A percentile compares a stretch with the other conserved stretches of the same genome.
Conservation (phyloP, 2,888 invertebrate genomes). For the Sphaerophoria taeniata region DNA sequence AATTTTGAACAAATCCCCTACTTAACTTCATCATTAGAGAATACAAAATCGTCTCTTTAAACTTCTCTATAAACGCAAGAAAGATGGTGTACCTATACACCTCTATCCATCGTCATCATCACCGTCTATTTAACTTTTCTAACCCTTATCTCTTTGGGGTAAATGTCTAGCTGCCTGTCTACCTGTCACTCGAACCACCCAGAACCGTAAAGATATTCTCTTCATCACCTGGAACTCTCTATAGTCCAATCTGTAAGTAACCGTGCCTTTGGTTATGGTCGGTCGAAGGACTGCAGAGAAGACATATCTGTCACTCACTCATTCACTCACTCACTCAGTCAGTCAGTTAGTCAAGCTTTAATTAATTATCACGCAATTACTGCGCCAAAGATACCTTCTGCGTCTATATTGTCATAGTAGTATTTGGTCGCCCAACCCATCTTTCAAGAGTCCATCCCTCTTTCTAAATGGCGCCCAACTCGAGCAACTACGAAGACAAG, state of each 20-base stretch:
- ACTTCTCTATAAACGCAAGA: not conserved
- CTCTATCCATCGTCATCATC: conserved; percentile 23
- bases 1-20: conserved; percentile 67
- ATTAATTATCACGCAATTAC: conserved; percentile 77
- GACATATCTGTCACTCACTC: conserved; percentile 37
- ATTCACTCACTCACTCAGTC: conserved; percentile 56
- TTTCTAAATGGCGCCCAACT: conserved; percentile 15
- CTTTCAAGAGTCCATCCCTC: conserved; percentile 36
- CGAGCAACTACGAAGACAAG: conserved; percentile 1
- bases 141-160: conserved; percentile 60
- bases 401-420: conserved; percentile 19
- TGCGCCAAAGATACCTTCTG: conserved; percentile 74
- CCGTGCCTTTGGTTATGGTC: not conserved
- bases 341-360: conserved; percentile 75
- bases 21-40: conserved; percentile 52
- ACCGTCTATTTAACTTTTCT: conserved; percentile 48
- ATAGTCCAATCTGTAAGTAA: conserved; percentile 43
- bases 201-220: conserved; percentile 32
- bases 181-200: conserved; percentile 59
- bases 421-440: not conserved
- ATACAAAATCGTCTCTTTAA: not conserved
- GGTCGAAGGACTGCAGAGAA: conserved; percentile 9
- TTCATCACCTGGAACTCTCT: conserved; percentile 56
- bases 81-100: not conserved
- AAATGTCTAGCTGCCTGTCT: conserved; percentile 67